These are phyloP conservation scores for Molossus molossus DNA, from an alignment of 2,797 vertebrate genomes.

Conservation along the genomic window DNA sequence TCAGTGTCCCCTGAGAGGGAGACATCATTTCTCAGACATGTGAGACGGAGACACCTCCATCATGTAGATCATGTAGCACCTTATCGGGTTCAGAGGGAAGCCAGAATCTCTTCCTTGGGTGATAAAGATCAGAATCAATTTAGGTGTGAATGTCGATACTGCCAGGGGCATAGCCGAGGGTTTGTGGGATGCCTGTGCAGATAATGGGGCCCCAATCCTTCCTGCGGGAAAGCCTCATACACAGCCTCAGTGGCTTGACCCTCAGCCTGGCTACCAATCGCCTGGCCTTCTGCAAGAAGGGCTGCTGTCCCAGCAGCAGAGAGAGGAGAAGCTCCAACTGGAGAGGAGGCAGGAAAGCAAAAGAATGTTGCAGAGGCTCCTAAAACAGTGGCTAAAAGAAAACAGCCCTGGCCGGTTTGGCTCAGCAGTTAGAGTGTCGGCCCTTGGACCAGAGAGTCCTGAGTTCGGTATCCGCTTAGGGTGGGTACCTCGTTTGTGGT, in stretches of 20 bases:
- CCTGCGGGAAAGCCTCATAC: constrained; percentile 68
- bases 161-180: neutral
- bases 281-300: neutral
- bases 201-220: neutral
- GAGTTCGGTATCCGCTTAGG: too few relatives aligned
- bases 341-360: constrained; percentile 62
- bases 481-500: too few relatives aligned
- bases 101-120: neutral
- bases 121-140: constrained; percentile 28
- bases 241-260: constrained; percentile 67
- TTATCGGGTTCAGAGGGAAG: constrained; percentile 46
- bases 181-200: neutral
- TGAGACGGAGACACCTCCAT: constrained; percentile 30
- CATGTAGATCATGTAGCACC: constrained; percentile 55
- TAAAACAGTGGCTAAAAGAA: constrained; percentile 23
- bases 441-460: too few relatives aligned
- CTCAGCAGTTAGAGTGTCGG: too few relatives aligned
- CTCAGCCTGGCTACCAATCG: constrained; percentile 43
- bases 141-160: constrained; percentile 24
- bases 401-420: neutral
- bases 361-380: constrained; percentile 60
- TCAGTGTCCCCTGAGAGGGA: constrained; percentile 43
- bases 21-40: constrained; percentile 59
- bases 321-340: neutral
- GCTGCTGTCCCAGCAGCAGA: neutral